Evolutionary conservation across 2,888 invertebrate genomes (phyloP).

Genomic region (Steinernema scapterisci): DNA sequence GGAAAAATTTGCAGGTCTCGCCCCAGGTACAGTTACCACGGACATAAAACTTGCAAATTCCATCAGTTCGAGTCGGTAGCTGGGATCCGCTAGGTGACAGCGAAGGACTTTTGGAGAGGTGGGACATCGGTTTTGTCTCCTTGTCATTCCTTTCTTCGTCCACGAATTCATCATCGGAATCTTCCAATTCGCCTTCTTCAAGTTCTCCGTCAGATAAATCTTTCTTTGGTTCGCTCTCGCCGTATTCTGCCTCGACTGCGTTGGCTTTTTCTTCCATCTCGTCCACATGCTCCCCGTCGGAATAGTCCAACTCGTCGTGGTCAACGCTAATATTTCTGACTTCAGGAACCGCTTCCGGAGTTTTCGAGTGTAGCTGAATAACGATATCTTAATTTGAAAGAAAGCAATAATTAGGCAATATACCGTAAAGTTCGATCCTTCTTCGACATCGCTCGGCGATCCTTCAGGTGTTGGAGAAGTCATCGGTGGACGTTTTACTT

Average conservation of each 20-base stretch:
- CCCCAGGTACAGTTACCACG: conserved; percentile 44
- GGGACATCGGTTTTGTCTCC: no score
- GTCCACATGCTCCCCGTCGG: neutral
- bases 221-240: neutral
- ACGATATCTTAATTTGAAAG: no score
- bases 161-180: conserved; percentile 32
- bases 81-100: neutral
- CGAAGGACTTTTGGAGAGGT: neutral
- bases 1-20: conserved; percentile 37
- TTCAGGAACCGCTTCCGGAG: neutral
- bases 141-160: no score
- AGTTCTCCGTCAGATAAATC: conserved; percentile 33
- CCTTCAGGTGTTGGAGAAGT: neutral
- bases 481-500: neutral
- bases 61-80: conserved; percentile 6
- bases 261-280: neutral
- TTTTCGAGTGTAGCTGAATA: neutral
- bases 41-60: conserved; percentile 42
- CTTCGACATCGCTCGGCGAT: neutral
- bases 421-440: neutral
- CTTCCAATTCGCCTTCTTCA: conserved; percentile 39
- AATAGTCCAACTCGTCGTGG: conserved; percentile 6
- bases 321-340: neutral
- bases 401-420: no score
- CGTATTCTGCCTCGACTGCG: neutral